Evolutionary conservation across 2,113 vertebrate genomes (phyloP), one percentile per base, ranked within the genome.

Genomic region (Rhizomys pruinosus): DNA sequence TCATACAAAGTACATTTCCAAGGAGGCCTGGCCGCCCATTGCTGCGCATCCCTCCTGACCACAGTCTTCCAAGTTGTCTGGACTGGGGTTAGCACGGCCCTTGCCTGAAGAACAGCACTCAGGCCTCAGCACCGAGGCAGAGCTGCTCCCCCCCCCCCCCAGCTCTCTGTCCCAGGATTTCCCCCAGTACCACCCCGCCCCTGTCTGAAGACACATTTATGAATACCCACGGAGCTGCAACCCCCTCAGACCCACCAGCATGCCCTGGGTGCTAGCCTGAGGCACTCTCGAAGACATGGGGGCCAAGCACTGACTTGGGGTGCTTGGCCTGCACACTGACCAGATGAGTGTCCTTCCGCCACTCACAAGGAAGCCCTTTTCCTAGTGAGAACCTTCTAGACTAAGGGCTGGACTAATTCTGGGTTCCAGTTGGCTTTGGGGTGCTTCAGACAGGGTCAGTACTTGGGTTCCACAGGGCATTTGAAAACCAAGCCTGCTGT

Each of bases 171-270:
- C 63, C 63, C 23, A 27, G 63, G 25, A 27, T 64, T 25, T 23
- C 63, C 63, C 9, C 63, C 64, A 68, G 64, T 25, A 10, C 82
- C n/a, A n/a, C 34, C 68, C 12, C 64, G 37, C 34, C 34, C 27
- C 47, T 44, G 25, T 85, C 25, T 25, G 34, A 37, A 32, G n/a
- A 11, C 19, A 29, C 68, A 68, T 69, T 23, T 16, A 84, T 47
- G 42, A 47, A 23, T 19, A 3, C 8, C 32, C 5, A 1, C 7
- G 3, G 7, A n/a, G 4, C 13, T 16, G 12, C 25, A 7, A 52
- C 47, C 0, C 34, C 42, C 42, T 23, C 20, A 69, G 20, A n/a
- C 44, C 42, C 13, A 2, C 64, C 15, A 23, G 12, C 47, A 52
- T 68, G 32, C 22, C 64, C 80, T 52, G 47, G 47, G 10, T 7